Percentiles rank a stretch among this genome's conserved stretches.
Conservation (phyloP, 2,888 invertebrate species). For the Drosophila merina region DNA sequence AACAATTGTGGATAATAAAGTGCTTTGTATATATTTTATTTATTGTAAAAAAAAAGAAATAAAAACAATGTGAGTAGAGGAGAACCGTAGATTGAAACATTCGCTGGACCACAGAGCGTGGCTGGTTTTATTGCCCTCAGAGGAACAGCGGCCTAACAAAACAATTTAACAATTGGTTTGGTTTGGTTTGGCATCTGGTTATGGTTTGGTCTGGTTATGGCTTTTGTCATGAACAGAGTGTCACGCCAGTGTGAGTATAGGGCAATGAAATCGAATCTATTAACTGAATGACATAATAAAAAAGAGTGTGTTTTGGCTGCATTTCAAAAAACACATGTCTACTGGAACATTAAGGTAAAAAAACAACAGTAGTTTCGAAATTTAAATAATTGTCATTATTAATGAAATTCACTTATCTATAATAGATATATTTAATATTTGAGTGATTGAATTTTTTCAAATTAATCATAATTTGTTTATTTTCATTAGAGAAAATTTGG, state of each 20-base stretch:
- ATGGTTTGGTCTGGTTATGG: constrained; percentile 5
- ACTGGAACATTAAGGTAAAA: neutral
- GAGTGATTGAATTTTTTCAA: neutral
- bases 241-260: constrained; percentile 59
- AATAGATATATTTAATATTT: neutral
- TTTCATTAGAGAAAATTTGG: neutral
- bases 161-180: constrained; percentile 72
- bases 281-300: constrained; percentile 45
- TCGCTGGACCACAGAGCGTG: constrained; percentile 64
- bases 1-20: constrained; percentile 38
- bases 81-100: constrained; percentile 26
- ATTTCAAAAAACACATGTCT: constrained; percentile 2
- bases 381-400: neutral
- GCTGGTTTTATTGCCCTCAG: constrained; percentile 70
- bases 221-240: constrained; percentile 48
- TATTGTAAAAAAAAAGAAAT: constrained; percentile 14
- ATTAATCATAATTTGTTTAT: neutral
- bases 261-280: constrained; percentile 27
- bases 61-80: constrained; percentile 7
- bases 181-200: constrained; percentile 27
- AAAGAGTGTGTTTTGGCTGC: constrained; percentile 23
- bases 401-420: neutral
- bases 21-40: neutral
- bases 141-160: constrained; percentile 50
- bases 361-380: neutral